Evolutionary conservation across 2,797 vertebrate genomes (phyloP), one percentile per base, ranked within the genome.

Genomic region (Lagorchestes hirsutus): DNA sequence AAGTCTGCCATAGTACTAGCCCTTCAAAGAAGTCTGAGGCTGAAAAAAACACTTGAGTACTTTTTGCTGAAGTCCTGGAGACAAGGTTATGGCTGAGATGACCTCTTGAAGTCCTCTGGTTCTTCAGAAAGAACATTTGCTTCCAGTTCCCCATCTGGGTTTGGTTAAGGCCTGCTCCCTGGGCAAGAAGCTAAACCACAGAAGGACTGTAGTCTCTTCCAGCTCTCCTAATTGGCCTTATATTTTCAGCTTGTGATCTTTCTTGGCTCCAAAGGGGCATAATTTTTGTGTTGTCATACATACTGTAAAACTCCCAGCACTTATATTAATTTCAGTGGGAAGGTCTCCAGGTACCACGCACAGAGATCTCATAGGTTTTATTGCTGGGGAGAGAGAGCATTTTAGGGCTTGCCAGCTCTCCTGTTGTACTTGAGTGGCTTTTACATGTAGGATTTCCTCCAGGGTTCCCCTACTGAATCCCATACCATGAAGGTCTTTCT

Each of bases 201-300:
- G 24, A 46, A 82, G 74, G 74, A 46, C 40, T 82, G 74, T 22
- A 82, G 40, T 22, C 40, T 82, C 40, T 46, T 82, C 40, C 74
- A 82, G 40, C 40, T 82, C 40, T 82, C 22, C 74, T 82, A 82
- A 82, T 82, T 82, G 74, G 74, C 40, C 40, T 82, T 82, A 46
- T 27, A 82, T 82, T 82, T 82, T 82, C 74, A 82, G 74, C 74
- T 82, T 82, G 74, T 82, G 40, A 82, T 93, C 11, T 13, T 95
- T 97, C 92, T 94, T 67, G 55, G 91, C 52, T 97, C 95, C 93
- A 96, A 94, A 94, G 95, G 93, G 92, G 96, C 94, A 94, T 93
- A 97, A 91, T 94, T 95, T 94, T 31, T 92, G 94, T 96, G 58
- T 97, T 97, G 95, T 96, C 97, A 97, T 0, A 0, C 93, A 96